phyloP scores from a whole-genome alignment of 2,797 vertebrate genomes.

The Muscicapa striata region DNA sequence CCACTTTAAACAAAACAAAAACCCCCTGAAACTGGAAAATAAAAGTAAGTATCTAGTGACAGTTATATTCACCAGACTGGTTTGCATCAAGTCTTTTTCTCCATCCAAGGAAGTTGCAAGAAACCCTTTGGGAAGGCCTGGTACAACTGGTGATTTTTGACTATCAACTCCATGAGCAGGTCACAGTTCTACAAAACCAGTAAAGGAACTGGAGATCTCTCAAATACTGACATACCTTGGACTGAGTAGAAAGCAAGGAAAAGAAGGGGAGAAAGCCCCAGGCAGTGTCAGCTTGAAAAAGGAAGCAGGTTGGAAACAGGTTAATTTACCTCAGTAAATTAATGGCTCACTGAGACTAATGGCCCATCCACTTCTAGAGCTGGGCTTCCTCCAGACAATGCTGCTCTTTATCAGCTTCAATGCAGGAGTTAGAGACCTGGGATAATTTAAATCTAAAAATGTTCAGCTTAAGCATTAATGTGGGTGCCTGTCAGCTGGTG shows the following conservation, averaged over 20 bases:
- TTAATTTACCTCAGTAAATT: neutral
- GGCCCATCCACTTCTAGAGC: neutral
- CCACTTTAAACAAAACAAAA: constrained; percentile 47
- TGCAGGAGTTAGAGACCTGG: constrained; percentile 52
- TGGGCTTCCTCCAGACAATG: constrained; percentile 6
- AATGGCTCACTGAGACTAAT: neutral
- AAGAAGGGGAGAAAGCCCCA: neutral
- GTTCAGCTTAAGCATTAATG: constrained; percentile 26
- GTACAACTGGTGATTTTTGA: neutral
- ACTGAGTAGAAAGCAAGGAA: neutral
- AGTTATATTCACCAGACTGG: constrained; percentile 27
- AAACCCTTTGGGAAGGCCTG: neutral
- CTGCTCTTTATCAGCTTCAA: constrained; percentile 1
- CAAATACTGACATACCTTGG: neutral
- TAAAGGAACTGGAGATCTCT: neutral
- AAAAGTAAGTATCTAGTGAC: constrained; percentile 49
- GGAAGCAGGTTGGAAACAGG: neutral
- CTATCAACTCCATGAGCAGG: neutral
- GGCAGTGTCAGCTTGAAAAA: neutral
- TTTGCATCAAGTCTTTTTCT: constrained; percentile 5
- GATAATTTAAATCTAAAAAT: constrained; percentile 54
- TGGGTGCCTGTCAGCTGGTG: constrained; percentile 63
- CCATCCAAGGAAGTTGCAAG: neutral
- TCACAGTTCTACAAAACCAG: neutral
- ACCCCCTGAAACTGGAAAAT: constrained; percentile 28